A percentile compares a stretch with the other conserved stretches of the same genome.
Conservation (phyloP, 2,888 invertebrate genomes). For the Microctonus hyperodae region DNA sequence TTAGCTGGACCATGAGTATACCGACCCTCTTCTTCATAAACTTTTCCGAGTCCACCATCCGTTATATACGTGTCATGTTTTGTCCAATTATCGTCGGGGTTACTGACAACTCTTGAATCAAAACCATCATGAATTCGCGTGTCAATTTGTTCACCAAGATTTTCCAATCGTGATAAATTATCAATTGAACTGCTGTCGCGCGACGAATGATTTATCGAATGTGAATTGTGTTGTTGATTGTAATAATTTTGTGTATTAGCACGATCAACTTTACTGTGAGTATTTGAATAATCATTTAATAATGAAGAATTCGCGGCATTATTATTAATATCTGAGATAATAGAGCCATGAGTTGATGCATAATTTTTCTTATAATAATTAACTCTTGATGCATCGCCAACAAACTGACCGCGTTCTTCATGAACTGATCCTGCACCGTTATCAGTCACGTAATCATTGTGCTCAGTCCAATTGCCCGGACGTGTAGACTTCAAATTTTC, state of each 20-base stretch:
- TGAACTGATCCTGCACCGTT: constrained; percentile 47
- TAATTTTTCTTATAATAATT: constrained; percentile 54
- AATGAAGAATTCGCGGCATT: background rate
- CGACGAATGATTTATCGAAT: background rate
- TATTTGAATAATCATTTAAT: background rate
- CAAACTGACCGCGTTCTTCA: constrained; percentile 41
- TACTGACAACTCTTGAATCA: background rate
- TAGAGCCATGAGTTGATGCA: constrained; percentile 45
- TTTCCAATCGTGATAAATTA: background rate
- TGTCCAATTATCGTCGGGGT: constrained; percentile 48
- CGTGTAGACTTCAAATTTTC: constrained; percentile 39
- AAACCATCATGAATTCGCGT: background rate
- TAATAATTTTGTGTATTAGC: background rate
- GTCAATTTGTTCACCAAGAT: constrained; percentile 12
- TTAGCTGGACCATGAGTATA: constrained; percentile 43
- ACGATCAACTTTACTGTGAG: background rate
- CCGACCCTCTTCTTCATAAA: constrained; percentile 41
- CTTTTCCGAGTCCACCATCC: constrained; percentile 47
- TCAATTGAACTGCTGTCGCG: background rate
- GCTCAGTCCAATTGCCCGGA: constrained; percentile 55
- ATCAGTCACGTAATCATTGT: constrained; percentile 49
- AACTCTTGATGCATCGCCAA: constrained; percentile 44
- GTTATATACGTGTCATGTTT: constrained; percentile 50
- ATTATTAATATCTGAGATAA: constrained; percentile 2
- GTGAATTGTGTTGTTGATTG: background rate